Percentiles rank a stretch among this genome's conserved stretches.
Conservation (phyloP, 2,888 invertebrate genomes). For the Drosophila formosana region DNA sequence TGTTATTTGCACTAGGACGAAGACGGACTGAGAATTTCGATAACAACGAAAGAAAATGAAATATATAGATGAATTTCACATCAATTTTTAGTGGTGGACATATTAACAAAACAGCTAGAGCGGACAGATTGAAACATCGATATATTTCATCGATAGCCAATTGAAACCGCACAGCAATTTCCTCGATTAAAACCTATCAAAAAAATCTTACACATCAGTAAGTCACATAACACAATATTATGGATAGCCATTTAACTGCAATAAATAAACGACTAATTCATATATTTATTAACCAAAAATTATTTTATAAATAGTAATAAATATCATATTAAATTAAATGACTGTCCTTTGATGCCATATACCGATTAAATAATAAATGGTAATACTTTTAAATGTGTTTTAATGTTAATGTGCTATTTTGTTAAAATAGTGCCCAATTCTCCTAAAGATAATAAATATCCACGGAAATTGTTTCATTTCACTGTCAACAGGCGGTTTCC, state of each 20-base stretch:
- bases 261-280: too few species aligned
- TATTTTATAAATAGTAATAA: too few species aligned
- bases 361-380: background rate
- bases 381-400: too few species aligned
- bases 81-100: constrained; percentile 19
- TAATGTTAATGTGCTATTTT: too few species aligned
- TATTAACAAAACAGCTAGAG: constrained; percentile 10
- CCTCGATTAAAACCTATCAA: too few species aligned
- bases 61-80: constrained; percentile 9
- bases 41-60: constrained; percentile 49
- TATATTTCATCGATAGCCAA: background rate
- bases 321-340: too few species aligned
- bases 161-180: too few species aligned
- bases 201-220: too few species aligned
- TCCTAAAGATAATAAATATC: background rate
- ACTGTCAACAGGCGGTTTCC: background rate
- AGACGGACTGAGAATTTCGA: constrained; percentile 66
- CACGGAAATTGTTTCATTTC: constrained; percentile 2
- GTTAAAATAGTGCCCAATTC: background rate
- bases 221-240: too few species aligned
- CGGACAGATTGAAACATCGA: constrained; percentile 3
- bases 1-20: constrained; percentile 53
- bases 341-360: too few species aligned
- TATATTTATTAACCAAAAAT: too few species aligned
- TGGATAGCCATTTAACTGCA: too few species aligned